A percentile compares a stretch with the other conserved stretches of the same genome.
Evolutionary conservation across 2,888 invertebrate genomes (phyloP).

Genomic region (Eupithecia pulchellata): DNA sequence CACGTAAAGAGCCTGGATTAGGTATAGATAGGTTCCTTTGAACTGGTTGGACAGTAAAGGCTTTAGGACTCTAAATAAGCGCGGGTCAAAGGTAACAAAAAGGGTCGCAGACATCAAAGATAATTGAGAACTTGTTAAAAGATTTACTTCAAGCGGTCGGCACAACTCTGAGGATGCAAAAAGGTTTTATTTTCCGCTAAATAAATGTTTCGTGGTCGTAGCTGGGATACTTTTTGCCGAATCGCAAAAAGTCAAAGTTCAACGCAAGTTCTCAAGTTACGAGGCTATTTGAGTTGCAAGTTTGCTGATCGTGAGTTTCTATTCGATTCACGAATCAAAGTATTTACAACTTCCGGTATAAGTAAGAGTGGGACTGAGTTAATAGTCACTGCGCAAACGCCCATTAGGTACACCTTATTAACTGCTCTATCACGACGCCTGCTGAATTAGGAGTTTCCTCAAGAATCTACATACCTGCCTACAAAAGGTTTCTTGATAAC

Average conservation of each 20-base stretch:
- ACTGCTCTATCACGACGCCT: conserved; percentile 20
- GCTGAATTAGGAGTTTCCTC: conserved; percentile 21
- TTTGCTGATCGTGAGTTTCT: conserved; percentile 25
- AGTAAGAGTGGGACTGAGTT: conserved; percentile 26
- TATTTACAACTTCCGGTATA: conserved; percentile 22
- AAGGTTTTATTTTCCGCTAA: conserved; percentile 37
- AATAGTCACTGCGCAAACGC: conserved; percentile 23
- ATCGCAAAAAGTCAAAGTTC: conserved; percentile 19
- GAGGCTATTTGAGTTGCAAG: conserved; percentile 17
- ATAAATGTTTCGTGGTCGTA: conserved; percentile 24
- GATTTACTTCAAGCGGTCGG: conserved; percentile 47
- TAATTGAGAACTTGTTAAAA: conserved; percentile 73
- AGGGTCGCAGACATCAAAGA: conserved; percentile 75
- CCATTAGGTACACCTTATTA: conserved; percentile 30
- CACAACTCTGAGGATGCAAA: conserved; percentile 36
- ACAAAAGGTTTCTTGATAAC: not conserved
- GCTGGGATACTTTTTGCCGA: not conserved
- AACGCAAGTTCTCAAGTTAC: conserved; percentile 20
- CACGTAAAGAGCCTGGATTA: conserved; percentile 54
- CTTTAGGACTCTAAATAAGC: conserved; percentile 64
- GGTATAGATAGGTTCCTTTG: conserved; percentile 71
- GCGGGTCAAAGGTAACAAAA: conserved; percentile 71
- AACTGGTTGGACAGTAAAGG: conserved; percentile 62
- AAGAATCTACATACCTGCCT: conserved; percentile 8
- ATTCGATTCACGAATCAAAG: conserved; percentile 20